Base-by-base conservation (phyloP, 1,140 invertebrate species). In the Sarcophaga bullata region DNA sequence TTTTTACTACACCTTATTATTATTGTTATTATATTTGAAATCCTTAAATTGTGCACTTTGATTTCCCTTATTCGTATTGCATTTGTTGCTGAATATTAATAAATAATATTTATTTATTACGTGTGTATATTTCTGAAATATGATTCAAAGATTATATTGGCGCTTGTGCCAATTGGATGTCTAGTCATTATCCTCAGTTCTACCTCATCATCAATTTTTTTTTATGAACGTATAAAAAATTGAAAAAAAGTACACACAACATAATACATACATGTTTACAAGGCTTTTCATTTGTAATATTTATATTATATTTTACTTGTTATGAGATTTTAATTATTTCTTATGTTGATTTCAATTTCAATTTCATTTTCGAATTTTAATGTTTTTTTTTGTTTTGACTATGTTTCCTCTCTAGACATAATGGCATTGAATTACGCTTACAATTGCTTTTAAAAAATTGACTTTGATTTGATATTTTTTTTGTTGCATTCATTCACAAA, bases 361-460 rank as follows among this genome's bases (percentile, higher is more conserved):
- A 46, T 49, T 81, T 15, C 47, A 58, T 73, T 73, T 68, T 73
- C 15, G 15, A 37, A 81, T n/a, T 73, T 72, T 62, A 73, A n/a
- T n/a, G n/a, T n/a, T 80, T 68, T 73, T 46, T 19, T 81, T 84
- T 86, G 62, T 54, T 81, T 84, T 80, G n/a, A n/a, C n/a, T 68
- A 68, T 25, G 48, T 80, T 46, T 73, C 72, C 68, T 72, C 85
- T 19, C 49, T 83, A 82, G 68, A 84, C 80, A 81, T 6, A 78
- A 49, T 82, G 83, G 86, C 76, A 86, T 89, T 87, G 83, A 87
- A 89, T 89, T 88, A 84, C 87, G 84, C 86, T 87, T 81, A 50
- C 82, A 17, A 50, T 15, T 49, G 75, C 48, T 52, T n/a, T 19
- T 47, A 73, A 25, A 78, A 76, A 76, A 48, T 76, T 47, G 11